Base-by-base conservation (phyloP, 2,888 invertebrate genomes). In the Emmelina monodactyla region DNA sequence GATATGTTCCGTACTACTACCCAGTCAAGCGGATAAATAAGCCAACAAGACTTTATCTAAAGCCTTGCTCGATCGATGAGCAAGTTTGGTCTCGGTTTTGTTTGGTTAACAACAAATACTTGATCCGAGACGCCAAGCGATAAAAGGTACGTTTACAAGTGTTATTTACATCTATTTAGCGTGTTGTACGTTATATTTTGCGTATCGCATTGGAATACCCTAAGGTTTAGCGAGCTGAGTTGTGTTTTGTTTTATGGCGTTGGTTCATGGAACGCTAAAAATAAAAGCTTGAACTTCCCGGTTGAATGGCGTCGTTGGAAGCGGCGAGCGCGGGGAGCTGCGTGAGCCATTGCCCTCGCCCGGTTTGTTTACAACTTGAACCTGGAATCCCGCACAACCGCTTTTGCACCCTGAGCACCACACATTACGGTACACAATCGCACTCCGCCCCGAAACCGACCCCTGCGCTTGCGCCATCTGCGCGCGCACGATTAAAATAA, bases 251-350 rank as follows among this genome's bases (percentile, higher is more conserved):
- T 13, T 37, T 37, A 43, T 48, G 56, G 52, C 56, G 58, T 54
- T 55, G 53, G 47, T 55, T 67, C 58, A 56, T 65, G 55, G 62
- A 66, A 66, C 57, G 58, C 75, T 78, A 78, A 73, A 78, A 75
- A 78, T 78, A 78, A 72, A n/a, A 71, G 66, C 56, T 60, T 75
- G 67, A 71, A 78, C 72, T 78, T 78, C 76, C 78, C 76, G 76
- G 78, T 78, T 78, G 76, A 78, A 78, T 78, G 75, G 78, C 76
- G 78, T 72, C 54, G 58, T 46, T 47, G 62, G 66, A 48, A 58
- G 47, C 53, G 57, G 49, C 44, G 55, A 51, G 65, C 51, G 71
- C 70, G 73, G 73, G 75, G 73, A 66, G 71, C 60, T 69, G 67
- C 65, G 50, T 59, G 61, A 75, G 78, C 68, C 76, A 78, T 73